phyloP scores from a whole-genome alignment of 2,113 vertebrate genomes.

The Periophthalmus modestus region DNA sequence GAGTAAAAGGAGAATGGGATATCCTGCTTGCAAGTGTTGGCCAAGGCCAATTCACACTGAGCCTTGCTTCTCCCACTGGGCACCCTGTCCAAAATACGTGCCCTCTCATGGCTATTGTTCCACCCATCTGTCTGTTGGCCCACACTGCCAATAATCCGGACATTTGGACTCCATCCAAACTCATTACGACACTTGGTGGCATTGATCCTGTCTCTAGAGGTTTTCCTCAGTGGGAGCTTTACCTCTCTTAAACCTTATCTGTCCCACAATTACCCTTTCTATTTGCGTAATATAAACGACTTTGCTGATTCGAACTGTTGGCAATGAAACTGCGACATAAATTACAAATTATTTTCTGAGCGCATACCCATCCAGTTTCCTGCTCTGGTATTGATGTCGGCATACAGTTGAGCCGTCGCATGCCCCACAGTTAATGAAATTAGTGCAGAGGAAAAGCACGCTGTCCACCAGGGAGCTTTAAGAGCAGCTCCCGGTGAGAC shows the following conservation, averaged over 20 bases:
- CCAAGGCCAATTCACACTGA: conserved; percentile 40
- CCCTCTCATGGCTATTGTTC: conserved; percentile 67
- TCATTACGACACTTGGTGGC: conserved; percentile 71
- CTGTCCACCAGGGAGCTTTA: conserved; percentile 57
- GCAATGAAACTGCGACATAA: conserved; percentile 30
- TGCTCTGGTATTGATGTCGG: conserved; percentile 33
- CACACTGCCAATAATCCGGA: conserved; percentile 74
- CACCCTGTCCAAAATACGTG: conserved; percentile 57
- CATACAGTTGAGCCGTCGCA: conserved; percentile 52
- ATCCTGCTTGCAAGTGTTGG: conserved; percentile 22
- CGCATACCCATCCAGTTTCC: conserved; percentile 14
- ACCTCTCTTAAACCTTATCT: conserved; percentile 47
- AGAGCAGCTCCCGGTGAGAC: conserved; percentile 51
- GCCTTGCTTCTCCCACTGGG: conserved; percentile 56
- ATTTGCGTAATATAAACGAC: conserved; percentile 1
- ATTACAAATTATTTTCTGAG: conserved; percentile 27
- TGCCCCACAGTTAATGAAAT: conserved; percentile 63
- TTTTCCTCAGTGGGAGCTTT: conserved; percentile 53
- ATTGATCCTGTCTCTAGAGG: conserved; percentile 71
- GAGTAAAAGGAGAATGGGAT: conserved; percentile 30
- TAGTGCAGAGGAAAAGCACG: conserved; percentile 53
- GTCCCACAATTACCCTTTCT: conserved; percentile 23
- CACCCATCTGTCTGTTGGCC: conserved; percentile 69
- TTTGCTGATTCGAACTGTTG: conserved; percentile 32
- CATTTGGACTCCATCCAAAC: conserved; percentile 71